Evolutionary conservation across 2,113 vertebrate genomes (phyloP).

Genomic region (Oostethus manadensis): DNA sequence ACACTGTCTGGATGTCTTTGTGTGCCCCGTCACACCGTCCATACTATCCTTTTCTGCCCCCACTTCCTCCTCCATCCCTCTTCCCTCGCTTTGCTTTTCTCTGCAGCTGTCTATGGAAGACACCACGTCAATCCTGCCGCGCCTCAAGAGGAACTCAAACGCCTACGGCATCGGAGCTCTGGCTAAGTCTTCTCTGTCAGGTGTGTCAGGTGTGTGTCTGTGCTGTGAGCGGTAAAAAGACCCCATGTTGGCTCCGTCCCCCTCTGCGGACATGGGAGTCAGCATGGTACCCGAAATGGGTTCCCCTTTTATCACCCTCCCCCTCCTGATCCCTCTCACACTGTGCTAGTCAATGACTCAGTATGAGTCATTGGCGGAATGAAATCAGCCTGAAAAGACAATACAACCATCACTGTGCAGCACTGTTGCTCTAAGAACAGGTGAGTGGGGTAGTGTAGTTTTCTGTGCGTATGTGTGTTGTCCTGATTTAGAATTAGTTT

Average conservation of each 20-base stretch:
- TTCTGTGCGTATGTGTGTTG: conserved; percentile 50
- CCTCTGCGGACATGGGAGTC: conserved; percentile 53
- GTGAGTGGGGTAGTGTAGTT: conserved; percentile 60
- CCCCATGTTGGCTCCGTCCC: conserved; percentile 74
- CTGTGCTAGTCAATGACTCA: conserved; percentile 37
- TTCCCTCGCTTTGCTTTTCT: conserved; percentile 58
- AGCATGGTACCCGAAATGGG: conserved; percentile 75
- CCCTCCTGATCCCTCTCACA: conserved; percentile 14
- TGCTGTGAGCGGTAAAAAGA: conserved; percentile 75
- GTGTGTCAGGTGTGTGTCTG: conserved; percentile 87
- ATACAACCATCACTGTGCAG: conserved; percentile 38
- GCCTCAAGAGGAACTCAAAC: conserved; percentile 94
- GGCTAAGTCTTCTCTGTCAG: conserved; percentile 98
- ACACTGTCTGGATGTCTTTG: conserved; percentile 47
- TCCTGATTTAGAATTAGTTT: conserved; percentile 39
- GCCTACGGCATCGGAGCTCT: conserved; percentile 96
- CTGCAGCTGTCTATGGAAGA: conserved; percentile 98
- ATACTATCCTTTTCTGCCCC: conserved; percentile 47
- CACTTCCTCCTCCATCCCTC: conserved; percentile 49
- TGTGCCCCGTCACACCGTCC: conserved; percentile 57
- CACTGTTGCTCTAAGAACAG: conserved; percentile 58
- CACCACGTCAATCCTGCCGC: conserved; percentile 96
- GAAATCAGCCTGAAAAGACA: conserved; percentile 39
- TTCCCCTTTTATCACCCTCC: conserved; percentile 59
- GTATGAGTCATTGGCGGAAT: conserved; percentile 66